A percentile compares a stretch with the other conserved stretches of the same genome.
Evolutionary conservation across 92 coral and sea anemone species (phyloP).

Genomic region (Parazoanthus darwini): DNA sequence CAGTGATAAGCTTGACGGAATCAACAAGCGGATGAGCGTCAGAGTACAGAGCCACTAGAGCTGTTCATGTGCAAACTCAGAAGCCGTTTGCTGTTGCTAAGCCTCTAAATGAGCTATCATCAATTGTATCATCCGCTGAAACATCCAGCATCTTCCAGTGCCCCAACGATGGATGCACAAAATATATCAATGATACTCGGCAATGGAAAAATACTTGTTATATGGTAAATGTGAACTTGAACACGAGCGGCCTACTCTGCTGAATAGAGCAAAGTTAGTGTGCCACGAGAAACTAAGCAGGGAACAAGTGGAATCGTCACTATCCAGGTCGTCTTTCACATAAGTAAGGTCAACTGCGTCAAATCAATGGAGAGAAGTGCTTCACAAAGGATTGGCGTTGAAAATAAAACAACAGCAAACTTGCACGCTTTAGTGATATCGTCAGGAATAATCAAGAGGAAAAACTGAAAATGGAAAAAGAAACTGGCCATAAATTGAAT

Average conservation of each 20-base stretch:
- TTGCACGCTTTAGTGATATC: slow-evolving; percentile 51
- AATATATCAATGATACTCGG: slow-evolving; percentile 33
- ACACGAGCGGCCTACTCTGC: too few relatives aligned
- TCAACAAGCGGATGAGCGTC: too few relatives aligned
- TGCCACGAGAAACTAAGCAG: too few relatives aligned
- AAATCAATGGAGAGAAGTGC: slow-evolving; percentile 3
- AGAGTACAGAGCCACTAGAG: neutral
- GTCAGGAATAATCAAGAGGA: slow-evolving; percentile 34
- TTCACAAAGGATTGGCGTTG: too few relatives aligned
- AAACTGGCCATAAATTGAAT: slow-evolving; percentile 66
- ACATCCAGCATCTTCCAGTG: neutral
- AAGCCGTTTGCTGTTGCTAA: neutral
- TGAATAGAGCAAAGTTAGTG: too few relatives aligned
- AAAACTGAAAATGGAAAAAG: neutral
- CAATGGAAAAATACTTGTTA: slow-evolving; percentile 4
- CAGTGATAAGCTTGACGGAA: too few relatives aligned
- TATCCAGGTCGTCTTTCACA: neutral
- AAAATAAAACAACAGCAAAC: neutral
- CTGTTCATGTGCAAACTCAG: slow-evolving; percentile 1
- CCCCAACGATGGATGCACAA: slow-evolving; percentile 27
- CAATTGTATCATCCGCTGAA: neutral
- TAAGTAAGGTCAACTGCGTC: slow-evolving; percentile 3
- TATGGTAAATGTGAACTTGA: too few relatives aligned
- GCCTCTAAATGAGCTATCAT: neutral
- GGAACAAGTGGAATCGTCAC: slow-evolving; percentile 17